Evolutionary conservation across 2,888 invertebrate species (phyloP), one percentile per base, ranked within the genome.

Genomic region (Cantharis lateralis): DNA sequence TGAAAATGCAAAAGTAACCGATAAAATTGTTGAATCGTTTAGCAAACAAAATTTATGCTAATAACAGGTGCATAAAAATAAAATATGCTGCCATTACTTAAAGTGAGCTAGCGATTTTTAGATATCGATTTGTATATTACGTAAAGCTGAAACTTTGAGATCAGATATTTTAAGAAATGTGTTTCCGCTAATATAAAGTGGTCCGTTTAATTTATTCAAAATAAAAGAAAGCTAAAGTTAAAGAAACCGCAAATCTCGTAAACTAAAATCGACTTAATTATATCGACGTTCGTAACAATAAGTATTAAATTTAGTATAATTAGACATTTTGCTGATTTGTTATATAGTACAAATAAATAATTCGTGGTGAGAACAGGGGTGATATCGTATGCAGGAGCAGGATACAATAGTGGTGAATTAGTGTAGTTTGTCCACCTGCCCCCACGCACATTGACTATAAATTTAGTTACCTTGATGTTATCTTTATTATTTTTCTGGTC

Each of bases 381-480:
- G 73, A 73, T 71, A 69, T 74, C 48, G 68, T 71, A 62, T 69
- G 63, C 64, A 66, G 16, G 26, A 69, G 63, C 64, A 66, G 16
- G 26, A 69, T 15, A n/a, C 28, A 71, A 62, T 69, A 48, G 78
- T 75, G 66, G 75, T 75, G 70, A 69, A 75, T 78, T 75, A 73
- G 78, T 78, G 32, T 48, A 62, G 70, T 28, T 74, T 66, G 81
- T 81, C 81, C 86, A 86, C 86, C 86, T 86, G 86, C 86, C 85
- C 86, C 85, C 84, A 84, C 85, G 85, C 85, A 85, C 84, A 82
- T 82, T 84, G 85, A 84, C 83, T 81, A 85, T 86, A 86, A 86
- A 86, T 86, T 84, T 83, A 84, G 83, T 83, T 79, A 78, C 68
- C 71, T 69, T 80, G 84, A 83, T 83, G 79, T 80, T 85, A 85